Evolutionary conservation across 2,888 invertebrate species (phyloP).

Genomic region (Reticulitermes lucifugus): DNA sequence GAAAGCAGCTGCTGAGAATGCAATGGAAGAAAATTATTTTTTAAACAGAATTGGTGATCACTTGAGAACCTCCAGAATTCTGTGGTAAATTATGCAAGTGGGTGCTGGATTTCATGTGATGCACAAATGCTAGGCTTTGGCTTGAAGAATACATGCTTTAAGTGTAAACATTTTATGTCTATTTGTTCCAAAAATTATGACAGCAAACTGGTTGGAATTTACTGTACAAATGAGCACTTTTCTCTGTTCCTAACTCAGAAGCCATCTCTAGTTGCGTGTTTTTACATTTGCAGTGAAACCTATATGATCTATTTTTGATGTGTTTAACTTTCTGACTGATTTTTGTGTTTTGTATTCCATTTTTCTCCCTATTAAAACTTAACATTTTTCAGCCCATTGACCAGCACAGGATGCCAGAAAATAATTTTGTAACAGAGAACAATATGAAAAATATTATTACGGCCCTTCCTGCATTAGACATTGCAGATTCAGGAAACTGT

Average conservation of each 20-base stretch:
- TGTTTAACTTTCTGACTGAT: not conserved
- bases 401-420: constrained; percentile 22
- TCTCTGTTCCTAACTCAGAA: not conserved
- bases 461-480: constrained; percentile 26
- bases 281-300: constrained; percentile 3
- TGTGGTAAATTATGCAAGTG: no score
- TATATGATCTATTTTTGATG: not conserved
- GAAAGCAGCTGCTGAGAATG: no score
- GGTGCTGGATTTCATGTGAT: no score
- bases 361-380: constrained; percentile 1
- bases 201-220: no score
- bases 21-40: no score
- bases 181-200: no score
- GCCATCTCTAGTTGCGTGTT: not conserved
- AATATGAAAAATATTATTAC: constrained; percentile 45
- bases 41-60: no score
- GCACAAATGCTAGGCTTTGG: no score
- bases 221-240: not conserved
- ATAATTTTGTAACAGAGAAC: constrained; percentile 40
- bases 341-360: constrained; percentile 17
- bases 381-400: constrained; percentile 45
- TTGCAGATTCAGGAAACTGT: constrained; percentile 17
- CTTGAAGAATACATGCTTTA: no score
- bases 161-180: no score
- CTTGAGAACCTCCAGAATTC: no score